phyloP scores from a whole-genome alignment of 37 sponge, comb jelly and placozoan genomes.

The Eunapius fragilis region DNA sequence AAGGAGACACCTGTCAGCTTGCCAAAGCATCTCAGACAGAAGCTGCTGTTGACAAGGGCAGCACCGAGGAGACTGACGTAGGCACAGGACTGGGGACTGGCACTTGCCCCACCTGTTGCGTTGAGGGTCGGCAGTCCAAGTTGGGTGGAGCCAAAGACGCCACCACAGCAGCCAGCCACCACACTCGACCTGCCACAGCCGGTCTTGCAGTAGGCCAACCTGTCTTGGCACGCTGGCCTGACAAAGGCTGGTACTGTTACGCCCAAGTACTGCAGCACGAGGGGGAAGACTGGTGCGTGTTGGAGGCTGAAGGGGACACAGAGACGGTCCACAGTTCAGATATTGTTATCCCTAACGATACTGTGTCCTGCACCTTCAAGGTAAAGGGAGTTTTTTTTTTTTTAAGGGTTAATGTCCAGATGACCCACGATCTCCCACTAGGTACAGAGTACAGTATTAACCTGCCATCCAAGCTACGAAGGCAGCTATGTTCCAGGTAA shows the following conservation, averaged over 20 bases:
- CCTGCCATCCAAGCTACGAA: slow-evolving; percentile 44
- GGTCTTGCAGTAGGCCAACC: neutral
- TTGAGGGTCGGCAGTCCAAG: neutral
- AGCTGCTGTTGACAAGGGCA: neutral
- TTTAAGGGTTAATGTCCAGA: no score
- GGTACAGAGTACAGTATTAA: slow-evolving; percentile 43
- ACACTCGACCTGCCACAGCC: neutral
- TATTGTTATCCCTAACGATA: neutral
- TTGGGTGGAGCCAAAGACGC: neutral
- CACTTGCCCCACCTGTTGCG: neutral
- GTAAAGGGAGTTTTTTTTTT: no score
- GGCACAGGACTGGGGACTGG: neutral
- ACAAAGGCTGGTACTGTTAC: slow-evolving; percentile 72
- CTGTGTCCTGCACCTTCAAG: neutral
- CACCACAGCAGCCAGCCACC: neutral
- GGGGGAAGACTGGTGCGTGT: slow-evolving; percentile 8
- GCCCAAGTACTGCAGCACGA: neutral
- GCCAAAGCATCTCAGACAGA: neutral
- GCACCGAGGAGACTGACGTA: neutral
- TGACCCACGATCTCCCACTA: neutral
- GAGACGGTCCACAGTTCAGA: slow-evolving; percentile 40
- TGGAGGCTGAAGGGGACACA: slow-evolving; percentile 25
- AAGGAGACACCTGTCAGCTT: neutral
- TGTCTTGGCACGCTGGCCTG: slow-evolving; percentile 71
- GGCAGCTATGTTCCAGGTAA: slow-evolving; percentile 31